Conservation (phyloP, 2,113 vertebrate genomes). For the Epinephelus lanceolatus region DNA sequence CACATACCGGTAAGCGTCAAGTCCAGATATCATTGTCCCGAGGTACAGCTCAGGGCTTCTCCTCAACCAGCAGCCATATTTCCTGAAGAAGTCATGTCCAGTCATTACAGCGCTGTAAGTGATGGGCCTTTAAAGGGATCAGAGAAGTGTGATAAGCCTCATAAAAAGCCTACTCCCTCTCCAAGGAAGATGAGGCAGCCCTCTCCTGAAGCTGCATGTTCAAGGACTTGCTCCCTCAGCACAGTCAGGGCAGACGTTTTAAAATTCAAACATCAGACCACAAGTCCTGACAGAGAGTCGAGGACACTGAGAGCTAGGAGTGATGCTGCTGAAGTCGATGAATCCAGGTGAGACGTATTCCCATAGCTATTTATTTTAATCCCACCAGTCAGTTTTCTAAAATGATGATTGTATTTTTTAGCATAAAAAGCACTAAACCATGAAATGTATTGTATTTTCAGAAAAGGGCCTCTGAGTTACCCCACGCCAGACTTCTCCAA, state of each 20-base stretch:
- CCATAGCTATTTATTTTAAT: background rate
- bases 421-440: background rate
- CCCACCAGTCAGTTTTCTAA: background rate
- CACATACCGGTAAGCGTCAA: background rate
- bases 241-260: background rate
- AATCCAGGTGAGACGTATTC: constrained; percentile 63
- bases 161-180: background rate
- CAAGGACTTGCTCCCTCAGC: background rate
- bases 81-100: constrained; percentile 10
- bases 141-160: background rate
- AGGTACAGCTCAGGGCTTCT: constrained; percentile 3
- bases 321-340: constrained; percentile 28
- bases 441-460: constrained; percentile 50
- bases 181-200: constrained; percentile 8
- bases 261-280: constrained; percentile 2
- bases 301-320: background rate
- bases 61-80: constrained; percentile 34
- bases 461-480: constrained; percentile 84
- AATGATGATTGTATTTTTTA: background rate
- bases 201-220: background rate
- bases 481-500: constrained; percentile 92
- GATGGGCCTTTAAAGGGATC: background rate
- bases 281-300: rapidly evolving
- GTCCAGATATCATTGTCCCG: constrained; percentile 27
- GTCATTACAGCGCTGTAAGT: background rate